Conservation (phyloP, 1,140 invertebrate species). For the Lerema accius region DNA sequence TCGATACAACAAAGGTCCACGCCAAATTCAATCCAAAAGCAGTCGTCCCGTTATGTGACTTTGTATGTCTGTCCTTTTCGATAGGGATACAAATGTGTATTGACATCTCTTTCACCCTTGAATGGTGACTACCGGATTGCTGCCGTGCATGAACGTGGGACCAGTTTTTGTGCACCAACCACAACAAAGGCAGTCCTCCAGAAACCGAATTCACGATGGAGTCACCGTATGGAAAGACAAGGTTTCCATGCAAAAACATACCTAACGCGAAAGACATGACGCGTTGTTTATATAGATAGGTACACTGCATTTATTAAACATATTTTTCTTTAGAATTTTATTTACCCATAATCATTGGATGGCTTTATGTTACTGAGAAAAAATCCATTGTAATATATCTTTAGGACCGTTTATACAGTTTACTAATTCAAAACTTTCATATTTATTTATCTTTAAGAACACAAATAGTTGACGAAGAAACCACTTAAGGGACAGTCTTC, state of each 20-base stretch:
- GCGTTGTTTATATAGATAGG: not conserved
- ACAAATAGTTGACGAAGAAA: too few relatives aligned
- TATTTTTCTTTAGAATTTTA: too few relatives aligned
- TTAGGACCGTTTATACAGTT: too few relatives aligned
- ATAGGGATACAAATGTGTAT: conserved; percentile 28
- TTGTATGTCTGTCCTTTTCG: conserved; percentile 53
- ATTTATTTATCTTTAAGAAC: too few relatives aligned
- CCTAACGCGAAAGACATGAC: conserved; percentile 21
- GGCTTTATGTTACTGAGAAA: not conserved
- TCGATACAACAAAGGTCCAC: conserved; percentile 58
- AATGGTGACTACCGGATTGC: conserved; percentile 74
- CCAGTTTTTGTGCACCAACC: conserved; percentile 68
- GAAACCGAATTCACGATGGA: conserved; percentile 52
- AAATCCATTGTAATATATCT: too few relatives aligned
- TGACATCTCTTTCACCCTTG: conserved; percentile 62
- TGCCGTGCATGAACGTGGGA: conserved; percentile 52
- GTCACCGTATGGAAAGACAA: conserved; percentile 37
- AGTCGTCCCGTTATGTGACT: conserved; percentile 65
- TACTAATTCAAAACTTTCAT: too few relatives aligned
- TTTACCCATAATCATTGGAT: not conserved
- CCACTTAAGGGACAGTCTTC: too few relatives aligned
- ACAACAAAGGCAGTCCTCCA: conserved; percentile 54
- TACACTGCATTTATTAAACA: too few relatives aligned
- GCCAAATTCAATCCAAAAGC: conserved; percentile 54
- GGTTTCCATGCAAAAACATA: conserved; percentile 19